A percentile compares a stretch with the other conserved stretches of the same genome.
phyloP scores from a whole-genome alignment of 2,888 invertebrate species.

The Leptothorax acervorum region DNA sequence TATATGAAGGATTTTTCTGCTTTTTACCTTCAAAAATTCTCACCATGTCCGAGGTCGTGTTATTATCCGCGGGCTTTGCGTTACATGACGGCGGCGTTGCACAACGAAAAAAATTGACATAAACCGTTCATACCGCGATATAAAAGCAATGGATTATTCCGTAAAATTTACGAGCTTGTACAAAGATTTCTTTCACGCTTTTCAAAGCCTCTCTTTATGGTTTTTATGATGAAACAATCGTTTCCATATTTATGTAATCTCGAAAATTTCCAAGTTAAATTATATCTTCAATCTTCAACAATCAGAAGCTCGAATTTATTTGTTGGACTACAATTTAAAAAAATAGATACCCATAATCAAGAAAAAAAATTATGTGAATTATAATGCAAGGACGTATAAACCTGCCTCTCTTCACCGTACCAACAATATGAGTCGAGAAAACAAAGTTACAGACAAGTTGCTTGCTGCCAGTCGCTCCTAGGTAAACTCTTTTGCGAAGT shows the following conservation, averaged over 20 bases:
- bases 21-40: conserved; percentile 30
- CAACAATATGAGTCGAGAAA: conserved; percentile 36
- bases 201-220: neutral
- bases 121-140: neutral
- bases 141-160: conserved; percentile 30
- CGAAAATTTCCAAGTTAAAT: conserved; percentile 1
- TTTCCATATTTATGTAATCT: neutral
- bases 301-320: neutral
- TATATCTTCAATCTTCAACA: neutral
- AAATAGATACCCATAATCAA: neutral
- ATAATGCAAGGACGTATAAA: neutral
- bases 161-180: conserved; percentile 24
- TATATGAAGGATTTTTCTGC: conserved; percentile 18
- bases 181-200: neutral
- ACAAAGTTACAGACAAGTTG: conserved; percentile 44
- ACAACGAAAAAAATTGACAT: conserved; percentile 28
- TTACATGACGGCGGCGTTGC: neutral
- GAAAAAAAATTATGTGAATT: neutral
- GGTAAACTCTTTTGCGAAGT: conserved; percentile 54
- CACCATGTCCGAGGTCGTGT: conserved; percentile 19
- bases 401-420: neutral
- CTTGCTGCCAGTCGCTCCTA: conserved; percentile 16
- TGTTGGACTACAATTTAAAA: neutral
- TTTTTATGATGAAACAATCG: neutral
- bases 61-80: conserved; percentile 33